A percentile compares a stretch with the other conserved stretches of the same genome.
phyloP scores from a whole-genome alignment of 2,797 vertebrate genomes.

The Sphenodon punctatus region DNA sequence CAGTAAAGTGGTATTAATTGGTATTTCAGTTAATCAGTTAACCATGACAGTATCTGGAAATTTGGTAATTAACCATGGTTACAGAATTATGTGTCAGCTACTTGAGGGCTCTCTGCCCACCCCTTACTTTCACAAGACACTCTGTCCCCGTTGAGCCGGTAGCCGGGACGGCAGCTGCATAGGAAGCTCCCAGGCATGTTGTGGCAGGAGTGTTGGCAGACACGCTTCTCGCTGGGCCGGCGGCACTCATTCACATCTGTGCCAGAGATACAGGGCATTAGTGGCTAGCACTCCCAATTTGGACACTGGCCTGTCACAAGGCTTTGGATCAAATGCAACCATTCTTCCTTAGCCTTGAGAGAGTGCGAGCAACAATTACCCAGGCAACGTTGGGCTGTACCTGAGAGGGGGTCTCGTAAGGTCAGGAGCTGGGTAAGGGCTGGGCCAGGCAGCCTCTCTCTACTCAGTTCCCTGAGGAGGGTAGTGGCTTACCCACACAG shows the following conservation, averaged over 20 bases:
- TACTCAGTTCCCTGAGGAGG: not conserved
- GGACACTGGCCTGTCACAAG: not conserved
- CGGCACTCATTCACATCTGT: constrained; percentile 81
- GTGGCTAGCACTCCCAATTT: not conserved
- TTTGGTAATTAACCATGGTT: too few relatives aligned
- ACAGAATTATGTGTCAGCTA: too few relatives aligned
- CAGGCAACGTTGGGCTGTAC: not conserved
- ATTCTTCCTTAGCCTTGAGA: not conserved
- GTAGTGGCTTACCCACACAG: constrained; percentile 71
- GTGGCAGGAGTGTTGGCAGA: constrained; percentile 79
- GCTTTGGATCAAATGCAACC: not conserved
- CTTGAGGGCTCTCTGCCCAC: too few relatives aligned
- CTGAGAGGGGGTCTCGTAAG: rapidly evolving
- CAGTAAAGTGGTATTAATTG: too few relatives aligned
- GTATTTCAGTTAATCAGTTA: too few relatives aligned
- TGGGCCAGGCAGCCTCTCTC: not conserved
- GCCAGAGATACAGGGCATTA: not conserved
- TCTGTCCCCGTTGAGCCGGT: constrained; percentile 67
- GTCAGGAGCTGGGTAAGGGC: rapidly evolving
- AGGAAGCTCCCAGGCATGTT: constrained; percentile 78
- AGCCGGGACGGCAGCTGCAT: constrained; percentile 77
- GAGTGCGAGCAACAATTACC: not conserved
- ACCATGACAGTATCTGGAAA: too few relatives aligned
- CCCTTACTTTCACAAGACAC: constrained; percentile 75
- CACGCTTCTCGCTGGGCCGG: constrained; percentile 49